These are phyloP conservation scores for Leucophenga montana DNA, from an alignment of 2,888 invertebrate genomes.

Conservation along the genomic window DNA sequence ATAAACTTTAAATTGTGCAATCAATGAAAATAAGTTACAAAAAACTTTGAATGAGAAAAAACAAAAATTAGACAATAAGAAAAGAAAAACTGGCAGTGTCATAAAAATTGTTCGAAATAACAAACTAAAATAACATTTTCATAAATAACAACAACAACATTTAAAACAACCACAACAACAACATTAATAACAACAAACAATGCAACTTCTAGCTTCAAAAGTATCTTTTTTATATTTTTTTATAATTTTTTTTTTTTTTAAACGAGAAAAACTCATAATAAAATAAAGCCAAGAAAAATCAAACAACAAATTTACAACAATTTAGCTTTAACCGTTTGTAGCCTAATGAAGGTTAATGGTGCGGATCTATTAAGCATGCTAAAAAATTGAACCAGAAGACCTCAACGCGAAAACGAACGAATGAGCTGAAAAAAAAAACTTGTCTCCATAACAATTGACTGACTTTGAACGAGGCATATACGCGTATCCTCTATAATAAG, in stretches of 20 bases:
- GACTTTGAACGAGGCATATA: slow-evolving; percentile 5
- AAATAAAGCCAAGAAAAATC: background rate
- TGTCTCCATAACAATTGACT: background rate
- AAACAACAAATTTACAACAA: slow-evolving; percentile 9
- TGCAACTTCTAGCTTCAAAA: background rate
- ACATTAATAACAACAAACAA: slow-evolving; percentile 10
- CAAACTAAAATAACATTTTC: slow-evolving; percentile 17
- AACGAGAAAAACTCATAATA: background rate
- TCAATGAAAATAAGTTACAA: background rate
- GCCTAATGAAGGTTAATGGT: slow-evolving; percentile 66
- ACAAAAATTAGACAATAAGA: slow-evolving; percentile 16
- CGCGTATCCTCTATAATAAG: background rate
- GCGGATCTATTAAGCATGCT: no score
- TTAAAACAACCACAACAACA: slow-evolving; percentile 19
- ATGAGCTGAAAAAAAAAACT: no score
- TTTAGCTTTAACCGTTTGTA: slow-evolving; percentile 39
- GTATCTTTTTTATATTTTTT: no score
- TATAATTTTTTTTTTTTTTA: slow-evolving; percentile 3
- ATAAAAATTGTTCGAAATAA: background rate
- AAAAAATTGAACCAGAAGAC: no score
- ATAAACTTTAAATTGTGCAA: slow-evolving; percentile 22
- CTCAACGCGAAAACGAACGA: no score
- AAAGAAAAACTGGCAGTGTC: slow-evolving; percentile 3
- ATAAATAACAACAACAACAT: slow-evolving; percentile 19
- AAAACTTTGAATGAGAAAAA: background rate